Base-by-base conservation (phyloP, 2,888 invertebrate species). In the Sinelater perroti region DNA sequence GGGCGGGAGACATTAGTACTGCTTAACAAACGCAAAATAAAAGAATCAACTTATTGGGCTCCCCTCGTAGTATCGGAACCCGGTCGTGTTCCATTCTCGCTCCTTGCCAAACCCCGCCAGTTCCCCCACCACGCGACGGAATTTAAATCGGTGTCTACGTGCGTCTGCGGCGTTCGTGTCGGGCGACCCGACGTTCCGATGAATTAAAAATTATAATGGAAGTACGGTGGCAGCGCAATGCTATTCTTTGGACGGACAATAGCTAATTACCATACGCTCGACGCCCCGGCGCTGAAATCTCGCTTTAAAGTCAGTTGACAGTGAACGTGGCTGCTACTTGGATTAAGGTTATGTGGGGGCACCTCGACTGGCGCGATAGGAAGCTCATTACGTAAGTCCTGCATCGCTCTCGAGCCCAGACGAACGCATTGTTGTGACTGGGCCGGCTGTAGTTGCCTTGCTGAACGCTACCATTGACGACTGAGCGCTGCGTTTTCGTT, bases 301-400 rank as follows among this genome's bases (percentile, higher is more conserved):
- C 46, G 38, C 11, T 38, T 54, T 28, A 46, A 54, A 54, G 30
- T 47, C 33, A 54, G 54, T 46, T 54, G 54, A 54, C 54, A 54
- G 40, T 54, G 54, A 47, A 46, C 54, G 38, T 30, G n/a, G n/a
- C 13, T 46, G 26, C 24, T 52, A 44, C 11, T 21, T 36, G n/a
- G 18, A 16, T 18, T 54, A 31, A 38, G 54, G 54, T 54, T 54
- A 54, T 54, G 47, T 54, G 53, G 13, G 44, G 26, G 36, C 47
- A 30, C 36, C 47, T 28, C 16, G 21, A 36, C 10, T 17, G 17
- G 31, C 46, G 47, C 35, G 30, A 54, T 54, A 47, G 47, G 54
- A 6, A 47, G 47, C 24, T 28, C 47, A 33, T 54, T 54, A 28
- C 46, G 54, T 54, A 47, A 46, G 54, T 47, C 13, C 28, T 6